Percentiles rank a stretch among this genome's conserved stretches.
phyloP scores from a whole-genome alignment of 2,888 invertebrate species.

The Limnephilus rhombicus region DNA sequence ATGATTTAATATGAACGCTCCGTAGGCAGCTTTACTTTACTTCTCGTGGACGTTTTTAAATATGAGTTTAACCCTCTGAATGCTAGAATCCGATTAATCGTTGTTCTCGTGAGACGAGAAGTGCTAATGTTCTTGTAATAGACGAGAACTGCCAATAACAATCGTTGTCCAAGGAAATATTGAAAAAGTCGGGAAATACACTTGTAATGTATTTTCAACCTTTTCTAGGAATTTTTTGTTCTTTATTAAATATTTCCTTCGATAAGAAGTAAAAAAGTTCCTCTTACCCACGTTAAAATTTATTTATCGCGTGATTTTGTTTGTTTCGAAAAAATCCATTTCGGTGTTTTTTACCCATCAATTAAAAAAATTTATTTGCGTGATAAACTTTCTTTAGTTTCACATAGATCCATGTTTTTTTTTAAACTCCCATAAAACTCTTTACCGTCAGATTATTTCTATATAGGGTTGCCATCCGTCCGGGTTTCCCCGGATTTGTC shows the following conservation, averaged over 20 bases:
- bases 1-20: constrained; percentile 61
- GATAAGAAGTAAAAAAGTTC: too few species aligned
- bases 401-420: background rate
- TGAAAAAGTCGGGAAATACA: too few species aligned
- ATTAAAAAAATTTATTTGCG: background rate
- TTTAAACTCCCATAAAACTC: background rate
- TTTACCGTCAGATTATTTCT: background rate
- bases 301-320: too few species aligned
- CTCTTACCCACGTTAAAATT: too few species aligned
- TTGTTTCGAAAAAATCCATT: too few species aligned
- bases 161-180: background rate
- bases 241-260: too few species aligned
- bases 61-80: background rate
- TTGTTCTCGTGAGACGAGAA: background rate
- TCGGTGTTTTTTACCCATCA: too few species aligned
- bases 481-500: too few species aligned
- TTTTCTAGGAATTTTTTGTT: too few species aligned
- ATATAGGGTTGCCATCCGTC: too few species aligned
- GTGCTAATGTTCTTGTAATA: background rate
- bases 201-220: too few species aligned
- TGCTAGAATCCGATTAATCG: background rate
- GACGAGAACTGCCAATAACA: background rate
- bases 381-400: background rate
- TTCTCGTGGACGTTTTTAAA: constrained; percentile 26
- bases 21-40: constrained; percentile 8